Base-by-base conservation (phyloP, 37 sponge, comb jelly and placozoan species). In the Chondrilla cf. caribensis region DNA sequence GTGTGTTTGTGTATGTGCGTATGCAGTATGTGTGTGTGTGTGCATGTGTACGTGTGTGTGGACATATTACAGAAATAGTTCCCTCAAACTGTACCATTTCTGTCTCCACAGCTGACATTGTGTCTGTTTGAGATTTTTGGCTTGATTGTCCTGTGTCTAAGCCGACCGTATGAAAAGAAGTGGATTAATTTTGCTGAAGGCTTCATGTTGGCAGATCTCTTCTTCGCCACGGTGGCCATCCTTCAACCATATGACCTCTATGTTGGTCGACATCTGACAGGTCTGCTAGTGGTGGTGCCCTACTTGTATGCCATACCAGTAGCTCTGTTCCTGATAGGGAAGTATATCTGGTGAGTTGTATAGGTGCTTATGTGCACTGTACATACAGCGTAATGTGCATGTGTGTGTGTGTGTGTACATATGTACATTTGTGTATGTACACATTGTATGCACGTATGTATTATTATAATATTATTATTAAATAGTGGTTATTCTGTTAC, bases 141-240 rank as follows among this genome's bases (percentile, higher is more conserved):
- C 2, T 82, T 91, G 22, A 58, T 84, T 21, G 79, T 91, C 38
- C 88, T 82, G 38, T 59, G 81, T 38, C 83, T 91, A 44, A 71
- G 79, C 40, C 87, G 87, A 42, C 91, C 91, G 4, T 91, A 66
- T 35, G 40, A 87, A 78, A 84, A 91, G 79, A 58, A 38, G 79
- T 58, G 79, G 44, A 84, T 82, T 43, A 91, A 91, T 26, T 14
- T 87, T 58, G 83, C 84, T 15, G 91, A 91, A 51, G 85, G 88
- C 8, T 54, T 60, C 70, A 84, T 91, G 39, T 58, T 91, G 47
- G 60, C 87, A 36, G 43, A 87, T 55, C 81, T 91, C 32, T 58
- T 87, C 7, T 28, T 84, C 68, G 88, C 83, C 6, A 91, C 91
- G 0, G 84, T 57, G 7, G 87, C 91, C 25, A 85, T 87, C 65